Percentiles rank a stretch among this genome's conserved stretches.
phyloP scores from a whole-genome alignment of 2,113 vertebrate genomes.

The Crocuta crocuta region DNA sequence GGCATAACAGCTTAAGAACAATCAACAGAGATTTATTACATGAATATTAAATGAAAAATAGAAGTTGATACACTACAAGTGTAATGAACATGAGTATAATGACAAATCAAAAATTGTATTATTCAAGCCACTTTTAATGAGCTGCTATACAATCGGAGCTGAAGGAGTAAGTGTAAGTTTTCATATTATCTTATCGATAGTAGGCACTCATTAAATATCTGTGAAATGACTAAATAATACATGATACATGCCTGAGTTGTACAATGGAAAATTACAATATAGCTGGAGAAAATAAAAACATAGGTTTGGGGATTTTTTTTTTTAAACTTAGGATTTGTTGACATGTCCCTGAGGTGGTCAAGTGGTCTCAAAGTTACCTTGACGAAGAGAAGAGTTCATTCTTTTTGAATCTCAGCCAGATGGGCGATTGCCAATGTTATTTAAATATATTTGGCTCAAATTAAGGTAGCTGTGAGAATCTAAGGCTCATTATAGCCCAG shows the following conservation, averaged over 20 bases:
- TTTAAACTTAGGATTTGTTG: not conserved
- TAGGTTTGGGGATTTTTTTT: not conserved
- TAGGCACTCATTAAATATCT: not conserved
- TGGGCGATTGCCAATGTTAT: not conserved
- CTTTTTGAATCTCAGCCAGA: conserved; percentile 41
- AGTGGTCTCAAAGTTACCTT: conserved; percentile 32
- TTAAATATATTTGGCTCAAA: conserved; percentile 30
- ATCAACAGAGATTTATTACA: conserved; percentile 22
- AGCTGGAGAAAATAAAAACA: conserved; percentile 24
- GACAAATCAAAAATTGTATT: not conserved
- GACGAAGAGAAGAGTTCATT: conserved; percentile 49
- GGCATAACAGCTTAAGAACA: not conserved
- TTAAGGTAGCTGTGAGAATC: conserved; percentile 1
- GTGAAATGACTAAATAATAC: conserved; percentile 16
- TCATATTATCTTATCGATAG: not conserved
- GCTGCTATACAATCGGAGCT: not conserved
- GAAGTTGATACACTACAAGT: not conserved
- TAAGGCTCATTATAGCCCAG: conserved; percentile 16
- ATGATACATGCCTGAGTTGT: not conserved
- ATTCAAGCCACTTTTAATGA: not conserved
- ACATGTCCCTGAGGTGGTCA: not conserved
- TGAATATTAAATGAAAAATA: not conserved
- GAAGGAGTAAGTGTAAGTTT: not conserved
- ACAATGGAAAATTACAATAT: not conserved
- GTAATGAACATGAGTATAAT: not conserved